phyloP scores from a whole-genome alignment of 2,113 vertebrate species.

The Anarrhichthys ocellatus region DNA sequence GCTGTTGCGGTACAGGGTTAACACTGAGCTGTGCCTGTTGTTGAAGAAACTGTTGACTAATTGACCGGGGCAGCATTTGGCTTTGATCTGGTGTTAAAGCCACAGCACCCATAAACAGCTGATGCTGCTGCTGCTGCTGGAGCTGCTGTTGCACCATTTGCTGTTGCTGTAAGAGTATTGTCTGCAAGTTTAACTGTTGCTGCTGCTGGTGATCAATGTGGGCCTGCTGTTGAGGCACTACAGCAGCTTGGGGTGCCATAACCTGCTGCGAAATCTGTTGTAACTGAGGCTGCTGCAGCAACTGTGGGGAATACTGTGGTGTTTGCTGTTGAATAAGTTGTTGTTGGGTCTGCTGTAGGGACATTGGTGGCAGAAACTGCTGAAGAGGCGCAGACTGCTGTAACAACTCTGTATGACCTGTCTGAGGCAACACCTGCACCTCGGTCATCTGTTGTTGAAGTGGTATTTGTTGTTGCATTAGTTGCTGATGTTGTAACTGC shows the following conservation, averaged over 20 bases:
- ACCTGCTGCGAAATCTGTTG: slow-evolving; percentile 65
- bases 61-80: slow-evolving; percentile 53
- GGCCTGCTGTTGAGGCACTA: slow-evolving; percentile 57
- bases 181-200: slow-evolving; percentile 60
- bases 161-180: slow-evolving; percentile 68
- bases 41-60: slow-evolving; percentile 73
- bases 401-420: slow-evolving; percentile 53
- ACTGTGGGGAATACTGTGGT: slow-evolving; percentile 43
- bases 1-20: slow-evolving; percentile 54
- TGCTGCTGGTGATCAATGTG: slow-evolving; percentile 65
- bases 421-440: slow-evolving; percentile 37
- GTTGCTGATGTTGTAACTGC: slow-evolving; percentile 66
- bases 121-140: slow-evolving; percentile 69
- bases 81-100: slow-evolving; percentile 58
- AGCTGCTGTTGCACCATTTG: slow-evolving; percentile 61
- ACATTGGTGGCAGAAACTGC: slow-evolving; percentile 58
- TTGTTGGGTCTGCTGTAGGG: slow-evolving; percentile 59
- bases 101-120: slow-evolving; percentile 52
- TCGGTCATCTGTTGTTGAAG: slow-evolving; percentile 62
- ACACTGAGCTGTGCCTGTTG: slow-evolving; percentile 61
- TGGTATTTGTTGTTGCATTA: slow-evolving; percentile 62
- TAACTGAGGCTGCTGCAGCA: slow-evolving; percentile 64
- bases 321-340: slow-evolving; percentile 51
- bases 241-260: slow-evolving; percentile 49
- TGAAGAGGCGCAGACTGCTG: slow-evolving; percentile 61